Conservation (phyloP, 2,113 vertebrate species). For the Elaphurus davidianus region DNA sequence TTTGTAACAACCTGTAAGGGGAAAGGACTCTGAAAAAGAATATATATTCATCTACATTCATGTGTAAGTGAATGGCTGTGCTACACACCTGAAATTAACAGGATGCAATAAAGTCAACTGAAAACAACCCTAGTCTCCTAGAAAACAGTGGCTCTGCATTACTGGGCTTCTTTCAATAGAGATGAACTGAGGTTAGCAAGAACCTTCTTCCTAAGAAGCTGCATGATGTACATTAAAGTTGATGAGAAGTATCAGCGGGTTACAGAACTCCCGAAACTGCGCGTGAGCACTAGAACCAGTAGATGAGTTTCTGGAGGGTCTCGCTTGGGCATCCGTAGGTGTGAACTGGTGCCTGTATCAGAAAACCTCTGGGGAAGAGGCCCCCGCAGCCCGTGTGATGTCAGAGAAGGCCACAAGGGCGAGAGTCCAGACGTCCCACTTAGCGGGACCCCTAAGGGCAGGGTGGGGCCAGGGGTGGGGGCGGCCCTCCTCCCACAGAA, state of each 20-base stretch:
- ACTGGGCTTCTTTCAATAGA: neutral
- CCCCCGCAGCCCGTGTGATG: fast-evolving
- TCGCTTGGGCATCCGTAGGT: neutral
- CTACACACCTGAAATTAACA: neutral
- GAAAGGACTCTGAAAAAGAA: neutral
- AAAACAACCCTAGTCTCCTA: neutral
- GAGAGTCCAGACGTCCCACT: fast-evolving
- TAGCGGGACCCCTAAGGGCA: neutral
- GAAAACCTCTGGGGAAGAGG: too few relatives aligned
- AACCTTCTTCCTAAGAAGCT: slow-evolving; percentile 26
- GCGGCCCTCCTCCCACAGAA: neutral
- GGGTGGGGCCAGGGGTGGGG: neutral
- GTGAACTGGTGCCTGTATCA: neutral
- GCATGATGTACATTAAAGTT: neutral
- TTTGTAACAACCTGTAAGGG: neutral
- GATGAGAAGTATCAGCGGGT: neutral
- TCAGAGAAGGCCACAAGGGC: neutral
- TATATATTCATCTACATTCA: neutral
- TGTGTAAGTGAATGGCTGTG: neutral
- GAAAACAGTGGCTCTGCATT: fast-evolving
- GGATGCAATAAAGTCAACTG: neutral
- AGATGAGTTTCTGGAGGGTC: neutral
- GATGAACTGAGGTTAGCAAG: neutral
- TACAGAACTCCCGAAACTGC: neutral
- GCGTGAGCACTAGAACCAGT: neutral